Percentiles rank a stretch among this genome's conserved stretches.
Evolutionary conservation across 2,113 vertebrate species (phyloP).

Genomic region (Zosterops pallidus): DNA sequence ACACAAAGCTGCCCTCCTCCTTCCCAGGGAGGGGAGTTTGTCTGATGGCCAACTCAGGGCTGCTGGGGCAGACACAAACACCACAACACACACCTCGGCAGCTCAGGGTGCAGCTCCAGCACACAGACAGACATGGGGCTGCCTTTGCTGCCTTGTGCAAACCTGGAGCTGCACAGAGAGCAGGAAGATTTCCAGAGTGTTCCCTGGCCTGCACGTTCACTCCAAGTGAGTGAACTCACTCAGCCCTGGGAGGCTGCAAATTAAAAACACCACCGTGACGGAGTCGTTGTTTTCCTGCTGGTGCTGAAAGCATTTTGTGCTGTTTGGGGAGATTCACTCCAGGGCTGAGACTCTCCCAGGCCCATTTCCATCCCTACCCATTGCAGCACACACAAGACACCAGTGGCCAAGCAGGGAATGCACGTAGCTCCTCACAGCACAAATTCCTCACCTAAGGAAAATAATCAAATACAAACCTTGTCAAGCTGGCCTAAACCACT

Average conservation of each 20-base stretch:
- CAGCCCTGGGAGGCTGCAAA: not conserved
- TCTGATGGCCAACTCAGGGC: not conserved
- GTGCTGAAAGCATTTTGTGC: not conserved
- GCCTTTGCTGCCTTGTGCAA: not conserved
- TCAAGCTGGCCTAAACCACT: not conserved
- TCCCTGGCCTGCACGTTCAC: not conserved
- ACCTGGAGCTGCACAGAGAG: not conserved
- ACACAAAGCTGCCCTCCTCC: not conserved
- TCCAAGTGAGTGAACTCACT: not conserved
- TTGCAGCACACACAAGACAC: rapidly evolving
- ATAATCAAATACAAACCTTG: not conserved
- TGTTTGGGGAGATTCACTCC: not conserved
- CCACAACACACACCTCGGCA: rapidly evolving
- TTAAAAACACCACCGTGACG: rapidly evolving
- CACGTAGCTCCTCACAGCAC: rapidly evolving
- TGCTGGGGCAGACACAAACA: not conserved
- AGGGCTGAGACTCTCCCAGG: not conserved
- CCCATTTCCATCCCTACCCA: rapidly evolving
- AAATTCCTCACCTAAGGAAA: not conserved
- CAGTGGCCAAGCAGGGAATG: not conserved
- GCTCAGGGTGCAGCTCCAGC: not conserved
- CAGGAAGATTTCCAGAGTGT: not conserved
- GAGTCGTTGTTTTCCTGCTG: not conserved
- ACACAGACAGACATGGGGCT: not conserved
- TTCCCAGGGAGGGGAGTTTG: not conserved